Base-by-base conservation (phyloP, 1,140 invertebrate species). In the Callitettix versicolor region DNA sequence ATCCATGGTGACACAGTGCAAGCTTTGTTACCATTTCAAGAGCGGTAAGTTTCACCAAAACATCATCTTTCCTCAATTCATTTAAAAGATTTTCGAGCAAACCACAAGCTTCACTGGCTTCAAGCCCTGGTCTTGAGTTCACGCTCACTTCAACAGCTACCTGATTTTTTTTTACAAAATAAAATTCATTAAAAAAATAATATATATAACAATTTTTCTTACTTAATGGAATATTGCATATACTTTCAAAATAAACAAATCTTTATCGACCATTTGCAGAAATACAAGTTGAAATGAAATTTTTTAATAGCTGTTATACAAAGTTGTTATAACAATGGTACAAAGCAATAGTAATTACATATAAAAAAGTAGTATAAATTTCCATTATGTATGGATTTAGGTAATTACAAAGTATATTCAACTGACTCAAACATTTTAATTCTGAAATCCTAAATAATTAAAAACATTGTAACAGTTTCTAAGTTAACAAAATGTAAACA, bases 1-100 rank as follows among this genome's bases (percentile, higher is more conserved):
- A 74, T 0, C 88, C 86, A 63, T 88, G 78, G 46, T 81, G 71
- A 34, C 70, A 75, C 24, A 77, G 58, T 7, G 80, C 81, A 33
- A 93, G 69, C 43, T 79, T 76, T 9, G 81, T 81, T 11, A 91
- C 61, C n/a, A 86, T 65, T 69, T 91, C 84, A 41, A 92, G 65
- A 38, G 84, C 78, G 65, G 88, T 90, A 43, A 91, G 68, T 64
- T 87, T 80, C 14, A 88, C 68, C 30, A 92, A 67, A 41, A 90
- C 70, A 71, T 93, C 89, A 58, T 82, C 76, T 46, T 73, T 78
- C 34, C 83, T 71, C 6, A 89, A 62, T 63, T 88, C 79, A 24
- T 73, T 66, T 20, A 89, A 64, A 41, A 91, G 75, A 34, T 75
- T 76, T 14, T 79, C 71, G 26, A 91, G 65, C 33, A 90, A 79